These are phyloP conservation scores for Drosophila nigricruria DNA, from an alignment of 2,888 invertebrate genomes.

Conservation along the genomic window DNA sequence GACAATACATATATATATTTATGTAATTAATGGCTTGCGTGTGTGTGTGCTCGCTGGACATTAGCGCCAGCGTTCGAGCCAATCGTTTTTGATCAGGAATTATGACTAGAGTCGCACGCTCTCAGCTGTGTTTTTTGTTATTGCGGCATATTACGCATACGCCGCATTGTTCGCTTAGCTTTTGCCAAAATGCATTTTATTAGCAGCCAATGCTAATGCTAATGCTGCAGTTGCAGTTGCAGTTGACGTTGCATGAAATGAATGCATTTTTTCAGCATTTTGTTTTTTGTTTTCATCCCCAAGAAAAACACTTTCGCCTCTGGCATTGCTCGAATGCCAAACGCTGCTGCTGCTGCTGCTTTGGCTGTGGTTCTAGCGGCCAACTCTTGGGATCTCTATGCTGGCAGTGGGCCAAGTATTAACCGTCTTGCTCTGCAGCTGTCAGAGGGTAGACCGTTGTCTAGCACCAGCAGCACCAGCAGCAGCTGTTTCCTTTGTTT, in stretches of 20 bases:
- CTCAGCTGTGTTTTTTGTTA: conserved; percentile 33
- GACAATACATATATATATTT: background rate
- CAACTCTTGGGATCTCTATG: conserved; percentile 34
- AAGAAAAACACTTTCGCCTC: conserved; percentile 70
- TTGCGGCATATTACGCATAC: conserved; percentile 54
- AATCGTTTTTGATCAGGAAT: conserved; percentile 12
- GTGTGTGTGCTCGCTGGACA: conserved; percentile 6
- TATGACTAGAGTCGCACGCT: conserved; percentile 16
- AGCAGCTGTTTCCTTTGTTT: conserved; percentile 20
- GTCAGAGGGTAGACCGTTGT: conserved; percentile 36
- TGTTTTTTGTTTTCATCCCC: background rate
- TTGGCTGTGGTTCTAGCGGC: conserved; percentile 28
- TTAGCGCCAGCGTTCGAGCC: conserved; percentile 13
- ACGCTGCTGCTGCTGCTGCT: conserved; percentile 32
- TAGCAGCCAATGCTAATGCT: conserved; percentile 7
- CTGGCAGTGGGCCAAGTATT: conserved; percentile 46
- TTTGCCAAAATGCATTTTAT: conserved; percentile 28
- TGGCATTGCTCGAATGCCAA: conserved; percentile 74
- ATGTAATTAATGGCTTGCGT: conserved; percentile 29
- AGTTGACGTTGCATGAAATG: conserved; percentile 69
- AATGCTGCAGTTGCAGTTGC: conserved; percentile 22
- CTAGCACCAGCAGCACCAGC: conserved; percentile 34
- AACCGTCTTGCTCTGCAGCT: conserved; percentile 26
- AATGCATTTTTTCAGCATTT: conserved; percentile 48
- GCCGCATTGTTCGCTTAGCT: conserved; percentile 41